Base-by-base conservation (phyloP, 2,113 vertebrate genomes). In the Anoplopoma fimbria region DNA sequence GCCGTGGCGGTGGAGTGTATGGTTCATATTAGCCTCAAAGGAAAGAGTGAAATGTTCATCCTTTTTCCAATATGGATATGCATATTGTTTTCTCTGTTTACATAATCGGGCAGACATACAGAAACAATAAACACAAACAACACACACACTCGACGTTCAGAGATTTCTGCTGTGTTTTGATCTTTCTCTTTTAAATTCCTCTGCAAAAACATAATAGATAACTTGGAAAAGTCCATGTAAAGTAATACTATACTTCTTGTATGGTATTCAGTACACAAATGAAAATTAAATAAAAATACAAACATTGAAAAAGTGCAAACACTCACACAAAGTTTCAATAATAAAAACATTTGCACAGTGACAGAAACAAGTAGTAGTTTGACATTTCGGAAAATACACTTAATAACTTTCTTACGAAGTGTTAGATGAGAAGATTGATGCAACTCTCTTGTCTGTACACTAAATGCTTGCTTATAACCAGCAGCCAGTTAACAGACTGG, bases 11-110 rank as follows among this genome's bases (percentile, higher is more conserved):
- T 45, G 79, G 84, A 69, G 77, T 75, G 75, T 87, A 89, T 92
- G 94, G 85, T 95, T 94, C 87, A 38, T 84, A 93, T 95, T 95
- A 93, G 77, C 80, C 80, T 75, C 71, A 79, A 85, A 84, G 76
- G 77, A 88, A 83, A 89, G 84, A 89, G 80, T 69, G 85, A 91
- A 92, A 89, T 80, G 77, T 87, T 93, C 75, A 69, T 90, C 68
- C 73, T 83, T 87, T 80, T 88, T 87, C 75, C 75, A 88, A 51
- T 75, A 78, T 90, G 70, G 65, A 51, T 85, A 27, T 58, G 47
- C 65, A 19, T 68, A 47, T 34, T 73, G 65, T 81, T 77, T 72
- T 60, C 31, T 74, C 51, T 81, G 61, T 61, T 45, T 34, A 57
- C 69, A 58, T 51, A 45, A 76, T 75, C 55, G n/a, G 13, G 21